phyloP scores from a whole-genome alignment of 1,140 invertebrate species.

The Achatina immaculata region DNA sequence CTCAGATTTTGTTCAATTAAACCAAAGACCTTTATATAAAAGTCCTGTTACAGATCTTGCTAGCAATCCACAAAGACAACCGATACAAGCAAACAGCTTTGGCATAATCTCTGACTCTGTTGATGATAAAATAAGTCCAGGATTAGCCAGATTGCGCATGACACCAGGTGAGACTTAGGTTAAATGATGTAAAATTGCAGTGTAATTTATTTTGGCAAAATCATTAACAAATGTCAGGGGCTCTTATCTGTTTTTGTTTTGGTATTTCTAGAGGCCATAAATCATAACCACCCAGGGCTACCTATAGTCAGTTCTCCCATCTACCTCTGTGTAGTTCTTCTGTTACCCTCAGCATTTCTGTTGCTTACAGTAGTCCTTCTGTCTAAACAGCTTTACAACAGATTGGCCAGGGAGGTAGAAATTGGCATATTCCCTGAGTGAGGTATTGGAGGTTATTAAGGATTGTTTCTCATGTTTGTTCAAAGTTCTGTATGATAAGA shows the following conservation, averaged over 20 bases:
- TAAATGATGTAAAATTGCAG: background rate
- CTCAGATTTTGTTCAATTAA: background rate
- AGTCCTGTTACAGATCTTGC: background rate
- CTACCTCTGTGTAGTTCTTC: background rate
- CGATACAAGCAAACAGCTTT: background rate
- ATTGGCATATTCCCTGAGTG: no score
- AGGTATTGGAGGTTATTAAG: no score
- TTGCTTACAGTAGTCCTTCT: no score
- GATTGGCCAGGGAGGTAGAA: no score
- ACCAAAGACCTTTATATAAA: background rate
- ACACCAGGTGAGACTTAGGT: constrained; percentile 11
- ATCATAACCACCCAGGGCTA: background rate
- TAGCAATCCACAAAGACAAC: background rate
- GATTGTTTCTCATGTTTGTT: no score
- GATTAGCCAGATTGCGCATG: constrained; percentile 29
- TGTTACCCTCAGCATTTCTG: background rate
- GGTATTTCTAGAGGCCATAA: background rate
- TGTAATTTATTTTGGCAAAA: background rate
- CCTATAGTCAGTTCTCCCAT: background rate
- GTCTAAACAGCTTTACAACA: no score
- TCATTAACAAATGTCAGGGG: background rate
- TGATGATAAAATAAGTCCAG: constrained; percentile 29
- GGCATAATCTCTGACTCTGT: background rate
- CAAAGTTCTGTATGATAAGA: no score
- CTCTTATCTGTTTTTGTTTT: background rate